Conservation (phyloP, 2,113 vertebrate species). For the Pelusios castaneus region DNA sequence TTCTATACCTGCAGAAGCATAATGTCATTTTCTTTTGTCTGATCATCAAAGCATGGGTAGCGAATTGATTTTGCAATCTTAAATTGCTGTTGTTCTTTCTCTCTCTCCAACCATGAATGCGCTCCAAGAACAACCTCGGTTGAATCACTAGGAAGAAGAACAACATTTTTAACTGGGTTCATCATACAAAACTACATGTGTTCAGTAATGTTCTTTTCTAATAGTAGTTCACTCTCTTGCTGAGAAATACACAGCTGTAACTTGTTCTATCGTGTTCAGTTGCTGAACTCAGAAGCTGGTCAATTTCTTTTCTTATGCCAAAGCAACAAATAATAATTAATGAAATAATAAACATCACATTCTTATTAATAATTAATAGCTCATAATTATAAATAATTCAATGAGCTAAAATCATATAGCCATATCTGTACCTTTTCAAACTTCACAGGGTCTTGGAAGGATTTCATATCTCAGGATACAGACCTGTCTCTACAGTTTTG, state of each 20-base stretch:
- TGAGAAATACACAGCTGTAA: background rate
- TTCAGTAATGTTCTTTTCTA: background rate
- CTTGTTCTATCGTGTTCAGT: background rate
- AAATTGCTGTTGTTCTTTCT: slow-evolving; percentile 43
- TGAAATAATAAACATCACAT: background rate
- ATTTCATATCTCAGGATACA: background rate
- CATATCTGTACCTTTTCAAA: background rate
- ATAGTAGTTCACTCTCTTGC: background rate
- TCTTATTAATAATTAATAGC: background rate
- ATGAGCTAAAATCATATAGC: background rate
- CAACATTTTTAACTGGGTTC: background rate
- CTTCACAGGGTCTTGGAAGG: background rate
- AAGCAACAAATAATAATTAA: background rate
- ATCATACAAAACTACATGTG: background rate
- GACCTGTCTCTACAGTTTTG: fast-evolving
- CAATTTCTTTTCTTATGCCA: background rate
- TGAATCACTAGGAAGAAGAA: slow-evolving; percentile 11
- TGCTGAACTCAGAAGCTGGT: background rate
- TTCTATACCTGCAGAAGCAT: slow-evolving; percentile 74
- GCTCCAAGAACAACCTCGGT: slow-evolving; percentile 63
- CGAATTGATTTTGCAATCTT: fast-evolving
- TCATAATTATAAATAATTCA: background rate
- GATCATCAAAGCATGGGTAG: fast-evolving
- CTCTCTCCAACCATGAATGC: background rate
- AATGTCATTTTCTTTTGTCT: slow-evolving; percentile 14